phyloP scores from a whole-genome alignment of 2,113 vertebrate species.

The Egretta garzetta region DNA sequence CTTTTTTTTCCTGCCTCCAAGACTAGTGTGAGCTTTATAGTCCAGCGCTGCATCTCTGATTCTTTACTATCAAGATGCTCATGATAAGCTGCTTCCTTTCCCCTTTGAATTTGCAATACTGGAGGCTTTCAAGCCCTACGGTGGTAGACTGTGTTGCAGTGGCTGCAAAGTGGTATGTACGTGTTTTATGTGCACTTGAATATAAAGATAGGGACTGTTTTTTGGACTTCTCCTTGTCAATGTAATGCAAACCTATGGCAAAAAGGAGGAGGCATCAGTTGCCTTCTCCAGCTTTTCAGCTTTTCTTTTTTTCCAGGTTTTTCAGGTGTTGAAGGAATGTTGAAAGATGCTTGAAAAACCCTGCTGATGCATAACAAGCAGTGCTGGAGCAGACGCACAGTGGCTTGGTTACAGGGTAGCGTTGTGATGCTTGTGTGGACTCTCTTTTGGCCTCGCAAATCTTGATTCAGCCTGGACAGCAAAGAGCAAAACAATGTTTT shows the following conservation, averaged over 20 bases:
- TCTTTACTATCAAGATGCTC: background rate
- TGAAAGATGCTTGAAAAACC: background rate
- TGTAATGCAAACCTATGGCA: background rate
- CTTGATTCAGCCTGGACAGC: background rate
- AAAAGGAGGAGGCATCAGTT: background rate
- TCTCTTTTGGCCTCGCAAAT: background rate
- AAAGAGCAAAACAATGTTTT: background rate
- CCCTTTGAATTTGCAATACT: background rate
- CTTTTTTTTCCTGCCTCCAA: background rate
- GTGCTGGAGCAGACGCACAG: background rate
- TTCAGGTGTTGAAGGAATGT: background rate
- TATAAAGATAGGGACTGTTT: background rate
- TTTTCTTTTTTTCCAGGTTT: background rate
- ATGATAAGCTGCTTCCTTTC: background rate
- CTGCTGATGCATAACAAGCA: background rate
- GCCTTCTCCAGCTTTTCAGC: background rate
- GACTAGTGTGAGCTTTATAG: background rate
- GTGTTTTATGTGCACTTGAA: background rate
- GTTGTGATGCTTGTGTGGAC: background rate
- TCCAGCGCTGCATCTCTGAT: background rate
- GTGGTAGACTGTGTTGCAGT: background rate
- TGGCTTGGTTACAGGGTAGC: background rate
- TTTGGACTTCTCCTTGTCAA: background rate
- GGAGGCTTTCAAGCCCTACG: background rate
- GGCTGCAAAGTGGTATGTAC: background rate